phyloP scores from a whole-genome alignment of 2,888 invertebrate genomes.

The Lasioglossum figueresi region DNA sequence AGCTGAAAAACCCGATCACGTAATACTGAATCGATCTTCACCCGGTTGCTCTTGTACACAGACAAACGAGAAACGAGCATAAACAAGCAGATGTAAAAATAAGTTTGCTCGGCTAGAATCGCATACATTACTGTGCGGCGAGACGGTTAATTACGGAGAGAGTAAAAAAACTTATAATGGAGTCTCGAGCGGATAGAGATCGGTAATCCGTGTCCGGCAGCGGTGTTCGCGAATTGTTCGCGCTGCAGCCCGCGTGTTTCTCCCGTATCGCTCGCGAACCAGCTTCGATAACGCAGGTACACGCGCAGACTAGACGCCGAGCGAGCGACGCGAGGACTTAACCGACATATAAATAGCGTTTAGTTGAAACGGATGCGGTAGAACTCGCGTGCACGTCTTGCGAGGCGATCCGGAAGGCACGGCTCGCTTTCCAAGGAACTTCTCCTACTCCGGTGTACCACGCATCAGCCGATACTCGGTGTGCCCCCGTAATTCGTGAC shows the following conservation, averaged over 20 bases:
- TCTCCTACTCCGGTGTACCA: constrained; percentile 38
- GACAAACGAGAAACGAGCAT: neutral
- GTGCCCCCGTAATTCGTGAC: constrained; percentile 26
- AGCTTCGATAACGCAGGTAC: constrained; percentile 64
- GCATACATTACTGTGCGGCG: neutral
- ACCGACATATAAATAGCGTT: constrained; percentile 79
- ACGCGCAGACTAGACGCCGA: constrained; percentile 40
- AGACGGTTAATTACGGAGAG: neutral
- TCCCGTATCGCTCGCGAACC: constrained; percentile 59
- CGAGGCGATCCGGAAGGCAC: constrained; percentile 66
- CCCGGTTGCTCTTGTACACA: neutral
- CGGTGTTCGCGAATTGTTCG: neutral
- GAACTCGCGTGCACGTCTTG: constrained; percentile 71
- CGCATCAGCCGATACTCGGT: neutral
- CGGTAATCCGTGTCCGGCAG: neutral
- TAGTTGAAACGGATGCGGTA: constrained; percentile 74
- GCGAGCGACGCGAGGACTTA: constrained; percentile 70
- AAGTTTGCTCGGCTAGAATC: neutral
- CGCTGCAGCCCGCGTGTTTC: neutral
- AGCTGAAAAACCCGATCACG: too few relatives aligned
- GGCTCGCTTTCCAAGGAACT: constrained; percentile 58
- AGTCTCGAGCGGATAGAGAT: neutral
- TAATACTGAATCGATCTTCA: neutral
- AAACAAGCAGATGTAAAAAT: neutral
- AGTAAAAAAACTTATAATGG: neutral